A percentile compares a stretch with the other conserved stretches of the same genome.
These are phyloP conservation scores for Onchidella celtica DNA, from an alignment of 2,888 invertebrate species.

Conservation along the genomic window DNA sequence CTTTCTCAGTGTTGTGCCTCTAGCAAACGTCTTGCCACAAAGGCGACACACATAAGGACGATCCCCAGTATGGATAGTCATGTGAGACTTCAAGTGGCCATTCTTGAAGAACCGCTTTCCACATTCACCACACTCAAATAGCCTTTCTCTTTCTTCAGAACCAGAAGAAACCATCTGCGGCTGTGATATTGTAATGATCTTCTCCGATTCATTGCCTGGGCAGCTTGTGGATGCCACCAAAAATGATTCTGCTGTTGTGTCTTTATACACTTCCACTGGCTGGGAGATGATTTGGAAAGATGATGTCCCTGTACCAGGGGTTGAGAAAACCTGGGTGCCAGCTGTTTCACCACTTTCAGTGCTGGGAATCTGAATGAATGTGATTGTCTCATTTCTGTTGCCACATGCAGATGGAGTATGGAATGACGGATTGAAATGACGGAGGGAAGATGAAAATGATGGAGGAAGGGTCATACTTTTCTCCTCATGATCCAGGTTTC, in stretches of 20 bases:
- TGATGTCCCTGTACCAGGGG: not conserved
- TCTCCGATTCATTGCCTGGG: constrained; percentile 25
- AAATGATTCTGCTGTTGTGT: not conserved
- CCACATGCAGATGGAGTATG: constrained; percentile 8
- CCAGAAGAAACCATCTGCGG: constrained; percentile 32
- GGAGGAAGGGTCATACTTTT: constrained; percentile 18
- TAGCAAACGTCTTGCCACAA: constrained; percentile 46
- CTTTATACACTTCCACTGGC: constrained; percentile 29
- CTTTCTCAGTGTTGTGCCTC: constrained; percentile 41
- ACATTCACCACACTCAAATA: constrained; percentile 49
- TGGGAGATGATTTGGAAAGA: constrained; percentile 38
- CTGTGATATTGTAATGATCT: constrained; percentile 47
- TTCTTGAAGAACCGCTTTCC: constrained; percentile 50
- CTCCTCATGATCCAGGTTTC: not conserved
- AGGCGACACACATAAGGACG: constrained; percentile 43
- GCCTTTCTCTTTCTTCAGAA: constrained; percentile 32
- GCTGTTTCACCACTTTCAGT: not conserved
- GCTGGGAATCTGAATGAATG: constrained; percentile 18
- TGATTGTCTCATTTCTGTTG: constrained; percentile 10
- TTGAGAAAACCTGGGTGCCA: not conserved
- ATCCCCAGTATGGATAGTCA: constrained; percentile 45
- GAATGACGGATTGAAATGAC: constrained; percentile 1
- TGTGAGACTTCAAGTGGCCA: constrained; percentile 49
- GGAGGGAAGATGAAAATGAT: not conserved
- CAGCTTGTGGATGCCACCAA: constrained; percentile 29